These are phyloP conservation scores for Charaxes varanes DNA, from an alignment of 1,140 invertebrate species.

Conservation along the genomic window DNA sequence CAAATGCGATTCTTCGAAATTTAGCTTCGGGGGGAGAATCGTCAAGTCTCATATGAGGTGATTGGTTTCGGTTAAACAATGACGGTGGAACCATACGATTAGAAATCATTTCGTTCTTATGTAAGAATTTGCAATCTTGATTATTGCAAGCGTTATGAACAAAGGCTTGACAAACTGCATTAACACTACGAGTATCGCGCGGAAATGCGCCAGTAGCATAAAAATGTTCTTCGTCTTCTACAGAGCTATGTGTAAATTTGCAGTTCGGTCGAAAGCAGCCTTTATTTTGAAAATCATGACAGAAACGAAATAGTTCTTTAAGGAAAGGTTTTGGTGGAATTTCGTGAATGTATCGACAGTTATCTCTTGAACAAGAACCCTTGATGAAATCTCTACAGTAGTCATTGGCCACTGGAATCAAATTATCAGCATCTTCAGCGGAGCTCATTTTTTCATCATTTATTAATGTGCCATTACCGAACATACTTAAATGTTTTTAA, in stretches of 20 bases:
- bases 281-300: slow-evolving; percentile 67
- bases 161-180: slow-evolving; percentile 43
- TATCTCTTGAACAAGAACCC: slow-evolving; percentile 52
- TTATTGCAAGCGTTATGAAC: slow-evolving; percentile 43
- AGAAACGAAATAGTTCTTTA: slow-evolving; percentile 60
- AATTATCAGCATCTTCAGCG: slow-evolving; percentile 36
- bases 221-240: slow-evolving; percentile 59
- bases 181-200: slow-evolving; percentile 29
- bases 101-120: slow-evolving; percentile 37
- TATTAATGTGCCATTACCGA: slow-evolving; percentile 24
- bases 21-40: slow-evolving; percentile 62
- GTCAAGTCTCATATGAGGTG: slow-evolving; percentile 45
- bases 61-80: slow-evolving; percentile 36
- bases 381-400: slow-evolving; percentile 60
- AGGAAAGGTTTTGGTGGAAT: slow-evolving; percentile 44
- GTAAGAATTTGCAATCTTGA: slow-evolving; percentile 47
- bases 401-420: slow-evolving; percentile 27
- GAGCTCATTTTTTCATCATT: slow-evolving; percentile 32
- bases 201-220: slow-evolving; percentile 50
- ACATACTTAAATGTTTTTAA: no score
- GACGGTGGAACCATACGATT: slow-evolving; percentile 31
- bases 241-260: slow-evolving; percentile 53
- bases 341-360: slow-evolving; percentile 58
- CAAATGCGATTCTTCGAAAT: slow-evolving; percentile 50
- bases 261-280: slow-evolving; percentile 59